Evolutionary conservation across 1,140 invertebrate species (phyloP).

Genomic region (Ceratitis capitata): DNA sequence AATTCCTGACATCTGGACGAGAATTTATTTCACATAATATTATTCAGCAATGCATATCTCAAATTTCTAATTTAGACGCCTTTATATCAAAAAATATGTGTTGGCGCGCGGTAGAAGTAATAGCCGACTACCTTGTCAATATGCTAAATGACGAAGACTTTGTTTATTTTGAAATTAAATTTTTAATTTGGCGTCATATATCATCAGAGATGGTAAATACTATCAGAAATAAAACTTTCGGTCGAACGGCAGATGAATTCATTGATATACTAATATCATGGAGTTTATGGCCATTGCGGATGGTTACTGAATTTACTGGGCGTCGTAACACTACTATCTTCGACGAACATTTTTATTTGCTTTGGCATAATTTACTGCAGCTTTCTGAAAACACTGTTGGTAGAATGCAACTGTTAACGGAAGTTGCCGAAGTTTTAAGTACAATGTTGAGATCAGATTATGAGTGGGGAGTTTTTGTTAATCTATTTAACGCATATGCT

Average conservation of each 20-base stretch:
- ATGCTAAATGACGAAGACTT: constrained; percentile 57
- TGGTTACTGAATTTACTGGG: constrained; percentile 52
- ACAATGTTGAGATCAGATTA: constrained; percentile 50
- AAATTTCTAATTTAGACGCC: constrained; percentile 30
- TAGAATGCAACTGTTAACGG: constrained; percentile 48
- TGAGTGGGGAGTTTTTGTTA: constrained; percentile 52
- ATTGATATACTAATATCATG: constrained; percentile 52
- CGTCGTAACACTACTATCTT: constrained; percentile 48
- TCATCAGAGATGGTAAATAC: constrained; percentile 48
- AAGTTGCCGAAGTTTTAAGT: constrained; percentile 46
- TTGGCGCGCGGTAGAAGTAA: neutral
- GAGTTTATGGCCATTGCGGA: constrained; percentile 58
- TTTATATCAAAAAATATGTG: neutral
- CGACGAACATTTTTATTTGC: constrained; percentile 51
- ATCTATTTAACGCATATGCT: constrained; percentile 56
- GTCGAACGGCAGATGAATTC: constrained; percentile 50
- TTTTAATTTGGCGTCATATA: constrained; percentile 54
- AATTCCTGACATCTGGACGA: constrained; percentile 3
- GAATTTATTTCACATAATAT: constrained; percentile 49
- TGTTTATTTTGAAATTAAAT: constrained; percentile 53
- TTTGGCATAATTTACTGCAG: constrained; percentile 55
- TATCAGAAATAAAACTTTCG: constrained; percentile 51
- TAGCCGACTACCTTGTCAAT: constrained; percentile 13
- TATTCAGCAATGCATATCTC: constrained; percentile 47
- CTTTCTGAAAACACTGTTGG: constrained; percentile 51